Evolutionary conservation across 1,140 invertebrate genomes (phyloP).

Genomic region (Drosophila ohnishii): DNA sequence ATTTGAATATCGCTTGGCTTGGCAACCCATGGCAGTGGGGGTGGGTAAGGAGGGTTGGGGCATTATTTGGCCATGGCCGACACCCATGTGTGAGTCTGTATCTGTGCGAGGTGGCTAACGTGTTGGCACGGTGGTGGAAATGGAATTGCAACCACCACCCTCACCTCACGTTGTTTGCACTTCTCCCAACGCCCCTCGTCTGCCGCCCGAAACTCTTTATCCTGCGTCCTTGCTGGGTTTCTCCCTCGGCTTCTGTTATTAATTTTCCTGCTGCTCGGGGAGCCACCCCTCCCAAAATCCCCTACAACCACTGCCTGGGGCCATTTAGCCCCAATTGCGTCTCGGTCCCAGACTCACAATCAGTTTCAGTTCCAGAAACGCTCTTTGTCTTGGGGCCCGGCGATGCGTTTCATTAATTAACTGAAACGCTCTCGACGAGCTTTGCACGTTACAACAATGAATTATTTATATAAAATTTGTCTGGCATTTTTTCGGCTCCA

Average conservation of each 20-base stretch:
- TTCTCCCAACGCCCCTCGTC: conserved; percentile 24
- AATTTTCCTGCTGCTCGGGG: conserved; percentile 63
- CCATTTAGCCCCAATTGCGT: conserved; percentile 73
- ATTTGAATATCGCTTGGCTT: conserved; percentile 72
- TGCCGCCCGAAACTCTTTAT: conserved; percentile 37
- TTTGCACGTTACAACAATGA: conserved; percentile 83
- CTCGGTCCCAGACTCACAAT: conserved; percentile 48
- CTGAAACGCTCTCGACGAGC: conserved; percentile 78
- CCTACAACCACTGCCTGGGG: conserved; percentile 26
- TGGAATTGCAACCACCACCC: conserved; percentile 67
- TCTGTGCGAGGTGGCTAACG: conserved; percentile 35
- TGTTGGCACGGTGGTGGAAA: conserved; percentile 61
- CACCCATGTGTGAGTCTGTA: conserved; percentile 42
- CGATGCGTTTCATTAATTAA: conserved; percentile 82
- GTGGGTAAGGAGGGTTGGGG: conserved; percentile 4
- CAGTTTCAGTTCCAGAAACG: conserved; percentile 28
- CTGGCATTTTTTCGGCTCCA: conserved; percentile 58
- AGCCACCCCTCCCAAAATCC: conserved; percentile 3
- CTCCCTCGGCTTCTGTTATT: conserved; percentile 58
- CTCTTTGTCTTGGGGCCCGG: conserved; percentile 40
- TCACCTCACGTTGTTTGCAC: conserved; percentile 63
- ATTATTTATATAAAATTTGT: conserved; percentile 82
- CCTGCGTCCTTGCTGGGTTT: conserved; percentile 44
- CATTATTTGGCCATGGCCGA: conserved; percentile 17
- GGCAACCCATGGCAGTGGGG: conserved; percentile 32